These are phyloP conservation scores for Squalus acanthias DNA, from an alignment of 2,797 vertebrate species.

Conservation along the genomic window DNA sequence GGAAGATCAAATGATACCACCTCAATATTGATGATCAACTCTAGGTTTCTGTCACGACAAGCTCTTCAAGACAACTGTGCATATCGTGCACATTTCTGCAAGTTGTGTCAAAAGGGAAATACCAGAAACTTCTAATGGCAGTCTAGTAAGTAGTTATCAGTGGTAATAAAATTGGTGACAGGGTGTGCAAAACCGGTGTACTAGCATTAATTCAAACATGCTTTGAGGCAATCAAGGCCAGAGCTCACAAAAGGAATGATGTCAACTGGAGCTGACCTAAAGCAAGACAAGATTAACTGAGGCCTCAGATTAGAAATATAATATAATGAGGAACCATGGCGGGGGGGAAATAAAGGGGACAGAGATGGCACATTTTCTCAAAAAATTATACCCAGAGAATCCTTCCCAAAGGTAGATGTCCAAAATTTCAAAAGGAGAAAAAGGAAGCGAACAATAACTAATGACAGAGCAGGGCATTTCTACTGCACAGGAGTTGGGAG, in stretches of 20 bases:
- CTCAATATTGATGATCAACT: neutral
- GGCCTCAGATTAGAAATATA: neutral
- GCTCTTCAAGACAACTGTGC: neutral
- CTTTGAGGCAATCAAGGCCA: neutral
- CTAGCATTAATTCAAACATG: neutral
- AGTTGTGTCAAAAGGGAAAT: neutral
- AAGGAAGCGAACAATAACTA: neutral
- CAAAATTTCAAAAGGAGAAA: neutral
- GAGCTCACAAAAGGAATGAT: neutral
- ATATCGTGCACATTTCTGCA: neutral
- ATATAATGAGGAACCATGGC: neutral
- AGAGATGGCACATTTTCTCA: neutral
- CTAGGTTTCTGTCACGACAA: neutral
- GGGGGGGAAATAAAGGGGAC: neutral
- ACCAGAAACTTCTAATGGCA: neutral
- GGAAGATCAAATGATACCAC: neutral
- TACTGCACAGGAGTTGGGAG: neutral
- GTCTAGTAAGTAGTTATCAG: neutral
- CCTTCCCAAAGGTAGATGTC: neutral
- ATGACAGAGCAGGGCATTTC: neutral
- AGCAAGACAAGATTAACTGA: neutral
- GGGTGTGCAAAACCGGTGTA: neutral
- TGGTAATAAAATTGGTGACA: neutral
- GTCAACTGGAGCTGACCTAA: neutral
- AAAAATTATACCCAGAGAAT: neutral